Conservation (phyloP, 2,888 invertebrate species). For the Oithona nana region DNA sequence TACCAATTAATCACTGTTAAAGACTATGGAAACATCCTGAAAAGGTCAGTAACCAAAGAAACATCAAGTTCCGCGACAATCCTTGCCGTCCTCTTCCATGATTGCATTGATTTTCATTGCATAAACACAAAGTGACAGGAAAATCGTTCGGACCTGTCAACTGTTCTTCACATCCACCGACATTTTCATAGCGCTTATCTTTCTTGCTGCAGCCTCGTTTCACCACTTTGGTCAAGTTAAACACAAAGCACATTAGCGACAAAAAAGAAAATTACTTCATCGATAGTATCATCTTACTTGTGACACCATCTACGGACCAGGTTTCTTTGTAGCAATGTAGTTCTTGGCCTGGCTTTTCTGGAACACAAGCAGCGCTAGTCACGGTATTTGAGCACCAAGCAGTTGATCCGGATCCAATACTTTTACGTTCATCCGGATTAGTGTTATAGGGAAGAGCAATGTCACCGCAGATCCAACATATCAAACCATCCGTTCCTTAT, state of each 20-base stretch:
- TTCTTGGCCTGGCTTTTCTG: not conserved
- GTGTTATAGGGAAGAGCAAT: not conserved
- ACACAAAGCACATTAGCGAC: too few relatives aligned
- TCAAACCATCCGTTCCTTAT: not conserved
- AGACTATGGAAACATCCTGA: slow-evolving; percentile 28
- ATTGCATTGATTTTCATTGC: not conserved
- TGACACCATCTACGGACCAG: not conserved
- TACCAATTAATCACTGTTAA: slow-evolving; percentile 30
- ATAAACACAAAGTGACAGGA: not conserved
- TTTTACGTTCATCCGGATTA: not conserved
- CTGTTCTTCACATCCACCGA: slow-evolving; percentile 1
- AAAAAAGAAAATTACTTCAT: not conserved
- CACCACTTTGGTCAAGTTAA: too few relatives aligned
- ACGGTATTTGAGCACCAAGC: not conserved
- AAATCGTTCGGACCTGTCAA: not conserved
- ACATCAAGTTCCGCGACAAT: too few relatives aligned
- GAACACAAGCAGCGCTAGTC: not conserved
- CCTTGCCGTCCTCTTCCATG: too few relatives aligned
- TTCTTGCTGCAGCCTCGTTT: not conserved
- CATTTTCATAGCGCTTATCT: not conserved
- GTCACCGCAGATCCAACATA: not conserved
- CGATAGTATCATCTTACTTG: not conserved
- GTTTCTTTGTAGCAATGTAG: not conserved
- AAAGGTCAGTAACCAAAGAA: slow-evolving; percentile 27
- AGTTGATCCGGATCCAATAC: not conserved